Conservation (phyloP, 2,888 invertebrate genomes). For the Ormyrus labotus region DNA sequence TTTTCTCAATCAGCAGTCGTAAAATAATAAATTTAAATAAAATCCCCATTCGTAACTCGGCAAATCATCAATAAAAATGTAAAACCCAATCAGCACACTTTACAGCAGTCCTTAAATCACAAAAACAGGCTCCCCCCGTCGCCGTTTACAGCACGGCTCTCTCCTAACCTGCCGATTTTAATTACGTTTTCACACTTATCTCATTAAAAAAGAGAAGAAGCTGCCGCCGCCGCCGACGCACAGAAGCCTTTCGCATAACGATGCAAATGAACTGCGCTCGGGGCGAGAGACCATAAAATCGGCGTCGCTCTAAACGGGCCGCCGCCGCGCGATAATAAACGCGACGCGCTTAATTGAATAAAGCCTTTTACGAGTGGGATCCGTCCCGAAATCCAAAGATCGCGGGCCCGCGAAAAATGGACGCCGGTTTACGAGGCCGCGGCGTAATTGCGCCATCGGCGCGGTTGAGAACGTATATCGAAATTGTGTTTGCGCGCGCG, state of each 20-base stretch:
- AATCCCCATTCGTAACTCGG: no score
- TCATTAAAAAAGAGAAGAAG: conserved; percentile 13
- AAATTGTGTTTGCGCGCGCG: neutral
- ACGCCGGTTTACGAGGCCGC: neutral
- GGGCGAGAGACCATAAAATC: neutral
- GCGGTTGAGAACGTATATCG: neutral
- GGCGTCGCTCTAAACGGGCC: conserved; percentile 13
- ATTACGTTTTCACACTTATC: conserved; percentile 23
- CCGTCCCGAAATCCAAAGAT: conserved; percentile 22
- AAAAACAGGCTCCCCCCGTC: no score
- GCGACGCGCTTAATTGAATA: conserved; percentile 39
- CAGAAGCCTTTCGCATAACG: neutral
- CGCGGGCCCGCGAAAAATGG: neutral
- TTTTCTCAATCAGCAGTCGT: no score
- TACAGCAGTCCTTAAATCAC: neutral
- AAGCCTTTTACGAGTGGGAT: conserved; percentile 33
- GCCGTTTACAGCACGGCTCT: neutral
- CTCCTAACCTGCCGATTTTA: neutral
- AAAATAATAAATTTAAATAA: no score
- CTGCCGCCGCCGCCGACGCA: neutral
- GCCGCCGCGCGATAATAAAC: conserved; percentile 46
- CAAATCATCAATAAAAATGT: no score
- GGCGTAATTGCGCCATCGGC: neutral
- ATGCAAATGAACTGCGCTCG: conserved; percentile 31
- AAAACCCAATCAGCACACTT: neutral